phyloP scores from a whole-genome alignment of 2,888 invertebrate species.

The Lepidochrysops patricia region DNA sequence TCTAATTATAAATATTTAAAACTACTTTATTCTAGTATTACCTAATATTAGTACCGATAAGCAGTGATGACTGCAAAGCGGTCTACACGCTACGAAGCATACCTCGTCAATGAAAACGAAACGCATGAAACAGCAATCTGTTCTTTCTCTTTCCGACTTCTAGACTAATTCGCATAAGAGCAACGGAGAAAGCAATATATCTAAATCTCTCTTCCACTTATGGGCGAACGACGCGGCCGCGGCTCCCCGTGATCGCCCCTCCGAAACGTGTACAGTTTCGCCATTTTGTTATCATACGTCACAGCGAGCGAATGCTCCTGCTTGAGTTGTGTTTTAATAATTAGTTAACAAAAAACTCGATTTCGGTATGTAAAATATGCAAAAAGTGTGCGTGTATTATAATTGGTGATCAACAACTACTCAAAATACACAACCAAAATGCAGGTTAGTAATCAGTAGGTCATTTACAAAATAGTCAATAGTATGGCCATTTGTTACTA shows the following conservation, averaged over 20 bases:
- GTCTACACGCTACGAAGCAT: slow-evolving; percentile 8
- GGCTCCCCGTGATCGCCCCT: slow-evolving; percentile 16
- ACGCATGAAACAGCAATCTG: slow-evolving; percentile 12
- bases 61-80: neutral
- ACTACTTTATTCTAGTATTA: neutral
- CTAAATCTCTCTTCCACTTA: slow-evolving; percentile 17
- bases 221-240: neutral
- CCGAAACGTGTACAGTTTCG: slow-evolving; percentile 28
- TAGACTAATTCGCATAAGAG: neutral
- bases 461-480: neutral
- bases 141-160: neutral
- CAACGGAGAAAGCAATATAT: slow-evolving; percentile 17
- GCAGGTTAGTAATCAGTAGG: neutral
- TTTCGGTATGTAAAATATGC: neutral
- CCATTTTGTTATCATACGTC: slow-evolving; percentile 41
- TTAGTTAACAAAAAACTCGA: slow-evolving; percentile 9
- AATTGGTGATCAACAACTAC: neutral
- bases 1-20: neutral
- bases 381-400: slow-evolving; percentile 4
- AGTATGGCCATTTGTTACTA: neutral
- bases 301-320: slow-evolving; percentile 28
- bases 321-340: slow-evolving; percentile 22
- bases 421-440: slow-evolving; percentile 3
- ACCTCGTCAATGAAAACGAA: slow-evolving; percentile 13
- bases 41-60: neutral